Conservation (phyloP, 2,888 invertebrate species). For the Invenusta paracnida region DNA sequence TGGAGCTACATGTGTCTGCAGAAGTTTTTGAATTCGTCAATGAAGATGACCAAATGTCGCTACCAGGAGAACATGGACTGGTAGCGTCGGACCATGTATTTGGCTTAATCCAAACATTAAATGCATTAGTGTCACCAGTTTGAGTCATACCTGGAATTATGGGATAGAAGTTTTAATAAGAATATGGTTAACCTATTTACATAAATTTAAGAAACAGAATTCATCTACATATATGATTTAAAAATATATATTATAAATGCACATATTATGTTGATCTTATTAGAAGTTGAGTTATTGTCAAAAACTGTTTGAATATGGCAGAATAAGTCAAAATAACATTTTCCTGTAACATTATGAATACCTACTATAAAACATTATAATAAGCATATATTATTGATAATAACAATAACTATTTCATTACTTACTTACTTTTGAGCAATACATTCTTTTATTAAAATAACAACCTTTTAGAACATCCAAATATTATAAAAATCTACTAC, state of each 20-base stretch:
- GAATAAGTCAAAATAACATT: too few relatives aligned
- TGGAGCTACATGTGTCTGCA: not conserved
- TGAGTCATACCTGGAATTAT: not conserved
- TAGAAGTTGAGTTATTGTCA: too few relatives aligned
- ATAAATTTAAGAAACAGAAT: not conserved
- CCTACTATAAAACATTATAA: not conserved
- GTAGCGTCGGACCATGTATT: not conserved
- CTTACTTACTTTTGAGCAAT: too few relatives aligned
- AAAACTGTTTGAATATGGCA: too few relatives aligned
- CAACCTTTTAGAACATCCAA: too few relatives aligned
- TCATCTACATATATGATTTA: not conserved
- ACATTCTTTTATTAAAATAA: too few relatives aligned
- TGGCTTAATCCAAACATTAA: conserved; percentile 6
- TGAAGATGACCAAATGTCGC: not conserved
- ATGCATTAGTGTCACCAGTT: not conserved
- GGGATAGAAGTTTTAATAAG: not conserved
- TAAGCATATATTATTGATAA: not conserved
- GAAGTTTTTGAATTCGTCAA: not conserved
- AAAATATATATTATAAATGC: not conserved
- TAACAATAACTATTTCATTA: not conserved
- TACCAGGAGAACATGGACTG: not conserved
- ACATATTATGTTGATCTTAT: not conserved
- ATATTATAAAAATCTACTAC: too few relatives aligned
- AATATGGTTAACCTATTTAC: not conserved
- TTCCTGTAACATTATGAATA: not conserved